Conservation (phyloP, 1,140 invertebrate species). For the Nomia melanderi region DNA sequence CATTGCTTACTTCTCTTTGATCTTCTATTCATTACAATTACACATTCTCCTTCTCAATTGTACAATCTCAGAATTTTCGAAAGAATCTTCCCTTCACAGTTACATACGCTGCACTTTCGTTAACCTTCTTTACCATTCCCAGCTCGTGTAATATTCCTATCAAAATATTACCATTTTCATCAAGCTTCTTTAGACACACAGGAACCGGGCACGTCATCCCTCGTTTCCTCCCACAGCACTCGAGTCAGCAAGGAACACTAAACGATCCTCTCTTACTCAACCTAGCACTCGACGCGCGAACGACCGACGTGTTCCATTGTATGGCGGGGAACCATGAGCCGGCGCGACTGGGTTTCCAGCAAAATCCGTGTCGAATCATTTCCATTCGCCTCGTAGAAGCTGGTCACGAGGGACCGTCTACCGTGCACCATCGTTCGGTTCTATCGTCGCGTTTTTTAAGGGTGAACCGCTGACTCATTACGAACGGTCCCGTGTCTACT, state of each 20-base stretch:
- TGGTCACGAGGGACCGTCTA: constrained; percentile 29
- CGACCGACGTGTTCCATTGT: not conserved
- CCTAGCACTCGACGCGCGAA: not conserved
- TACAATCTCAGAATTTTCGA: too few species aligned
- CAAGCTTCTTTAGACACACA: too few species aligned
- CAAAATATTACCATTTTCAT: too few species aligned
- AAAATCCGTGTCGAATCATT: constrained; percentile 9
- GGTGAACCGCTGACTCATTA: constrained; percentile 20
- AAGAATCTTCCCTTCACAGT: too few species aligned
- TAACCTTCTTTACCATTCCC: too few species aligned
- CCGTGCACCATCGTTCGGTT: not conserved
- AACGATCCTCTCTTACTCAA: not conserved
- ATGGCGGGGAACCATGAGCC: not conserved
- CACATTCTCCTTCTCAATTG: too few species aligned
- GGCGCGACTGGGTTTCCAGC: too few species aligned
- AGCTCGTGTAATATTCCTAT: too few species aligned
- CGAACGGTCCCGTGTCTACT: not conserved
- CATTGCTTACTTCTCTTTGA: too few species aligned
- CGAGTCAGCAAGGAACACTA: not conserved
- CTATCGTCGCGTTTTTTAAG: constrained; percentile 22
- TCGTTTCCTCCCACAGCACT: not conserved
- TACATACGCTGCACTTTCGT: too few species aligned
- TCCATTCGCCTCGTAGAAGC: constrained; percentile 14
- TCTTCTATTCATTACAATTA: too few species aligned
- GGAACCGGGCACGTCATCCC: too few species aligned